Evolutionary conservation across 1,140 invertebrate species (phyloP).

Genomic region (Elymnias hypermnestra): DNA sequence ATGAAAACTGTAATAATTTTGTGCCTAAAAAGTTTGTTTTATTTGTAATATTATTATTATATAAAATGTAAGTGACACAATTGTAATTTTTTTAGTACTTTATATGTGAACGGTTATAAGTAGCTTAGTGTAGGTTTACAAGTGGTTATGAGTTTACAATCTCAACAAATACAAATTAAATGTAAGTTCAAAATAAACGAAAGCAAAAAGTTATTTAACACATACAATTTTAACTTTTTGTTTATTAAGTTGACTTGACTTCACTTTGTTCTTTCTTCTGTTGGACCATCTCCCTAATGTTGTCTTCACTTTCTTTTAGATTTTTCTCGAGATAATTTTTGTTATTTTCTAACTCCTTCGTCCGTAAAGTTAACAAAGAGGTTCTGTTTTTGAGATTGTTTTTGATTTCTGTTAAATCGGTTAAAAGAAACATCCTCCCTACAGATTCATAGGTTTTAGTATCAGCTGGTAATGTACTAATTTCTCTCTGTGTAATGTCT

Average conservation of each 20-base stretch:
- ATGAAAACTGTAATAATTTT: too few species aligned
- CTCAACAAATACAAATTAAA: not conserved
- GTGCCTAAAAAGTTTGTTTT: too few species aligned
- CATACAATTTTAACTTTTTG: too few species aligned
- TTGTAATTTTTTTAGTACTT: too few species aligned
- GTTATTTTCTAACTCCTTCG: slow-evolving; percentile 83
- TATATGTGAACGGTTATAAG: too few species aligned
- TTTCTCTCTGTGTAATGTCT: slow-evolving; percentile 81
- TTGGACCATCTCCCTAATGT: slow-evolving; percentile 89
- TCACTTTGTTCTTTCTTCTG: slow-evolving; percentile 77
- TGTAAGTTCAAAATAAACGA: not conserved
- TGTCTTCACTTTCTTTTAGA: slow-evolving; percentile 90
- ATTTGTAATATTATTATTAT: too few species aligned
- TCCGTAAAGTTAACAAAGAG: slow-evolving; percentile 81
- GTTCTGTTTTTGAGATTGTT: slow-evolving; percentile 80
- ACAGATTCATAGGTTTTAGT: slow-evolving; percentile 88
- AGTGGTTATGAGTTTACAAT: not conserved
- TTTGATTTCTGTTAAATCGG: slow-evolving; percentile 81
- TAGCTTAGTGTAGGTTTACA: too few species aligned
- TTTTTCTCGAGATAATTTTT: slow-evolving; percentile 86
- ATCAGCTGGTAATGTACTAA: slow-evolving; percentile 74
- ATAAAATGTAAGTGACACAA: too few species aligned
- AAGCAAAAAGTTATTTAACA: not conserved
- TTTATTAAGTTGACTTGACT: too few species aligned
- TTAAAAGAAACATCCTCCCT: slow-evolving; percentile 89